These are phyloP conservation scores for Drosophila eugracilis DNA, from an alignment of 1,140 invertebrate genomes.

Conservation along the genomic window DNA sequence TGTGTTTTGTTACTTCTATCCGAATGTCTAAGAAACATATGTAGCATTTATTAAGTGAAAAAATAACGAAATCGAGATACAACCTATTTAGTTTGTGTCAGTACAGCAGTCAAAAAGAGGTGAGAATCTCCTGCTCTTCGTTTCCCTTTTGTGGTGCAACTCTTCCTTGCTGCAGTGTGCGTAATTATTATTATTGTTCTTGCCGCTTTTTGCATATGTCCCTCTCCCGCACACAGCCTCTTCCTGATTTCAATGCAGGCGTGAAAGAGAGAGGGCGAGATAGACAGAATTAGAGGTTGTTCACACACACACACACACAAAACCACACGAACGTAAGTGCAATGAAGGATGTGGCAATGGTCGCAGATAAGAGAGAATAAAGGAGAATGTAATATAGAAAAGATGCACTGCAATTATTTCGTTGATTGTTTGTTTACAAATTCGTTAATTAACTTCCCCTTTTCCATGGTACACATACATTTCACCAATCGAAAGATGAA, in stretches of 20 bases:
- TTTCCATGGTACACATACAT: neutral
- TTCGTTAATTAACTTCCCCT: conserved; percentile 26
- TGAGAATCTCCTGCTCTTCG: neutral
- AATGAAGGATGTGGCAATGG: conserved; percentile 40
- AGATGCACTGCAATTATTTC: conserved; percentile 30
- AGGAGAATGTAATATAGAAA: neutral
- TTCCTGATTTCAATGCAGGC: conserved; percentile 13
- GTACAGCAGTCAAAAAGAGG: neutral
- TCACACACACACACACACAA: conserved; percentile 7
- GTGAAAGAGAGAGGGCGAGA: conserved; percentile 4
- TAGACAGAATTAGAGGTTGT: neutral
- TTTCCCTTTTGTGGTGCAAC: conserved; percentile 1
- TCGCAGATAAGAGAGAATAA: conserved; percentile 15
- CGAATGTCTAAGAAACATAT: conserved; percentile 14
- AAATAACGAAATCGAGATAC: neutral
- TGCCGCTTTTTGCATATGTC: neutral
- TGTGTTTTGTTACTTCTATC: conserved; percentile 12
- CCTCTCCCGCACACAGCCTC: conserved; percentile 7
- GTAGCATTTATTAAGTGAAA: conserved; percentile 16
- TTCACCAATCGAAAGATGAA: conserved; percentile 12
- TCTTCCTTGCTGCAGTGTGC: conserved; percentile 2
- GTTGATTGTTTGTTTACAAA: conserved; percentile 45
- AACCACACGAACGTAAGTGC: conserved; percentile 25
- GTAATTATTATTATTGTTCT: conserved; percentile 43
- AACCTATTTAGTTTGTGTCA: neutral